These are phyloP conservation scores for Apogon talboti DNA, from an alignment of 2,797 vertebrate genomes.

Conservation along the genomic window DNA sequence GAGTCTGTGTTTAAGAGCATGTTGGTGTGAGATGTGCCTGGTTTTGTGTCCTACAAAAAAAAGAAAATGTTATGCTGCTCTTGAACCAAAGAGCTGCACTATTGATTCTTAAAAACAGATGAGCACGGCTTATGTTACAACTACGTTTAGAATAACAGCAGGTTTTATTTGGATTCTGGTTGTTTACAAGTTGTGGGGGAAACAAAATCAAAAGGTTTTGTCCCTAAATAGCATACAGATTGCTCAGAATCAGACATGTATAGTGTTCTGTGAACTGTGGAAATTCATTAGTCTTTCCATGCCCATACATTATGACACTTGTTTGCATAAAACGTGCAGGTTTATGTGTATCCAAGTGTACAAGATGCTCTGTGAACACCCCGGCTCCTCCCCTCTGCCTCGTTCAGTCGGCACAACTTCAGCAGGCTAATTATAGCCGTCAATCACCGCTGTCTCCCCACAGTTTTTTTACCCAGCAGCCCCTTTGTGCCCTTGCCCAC, in stretches of 20 bases:
- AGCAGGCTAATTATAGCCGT: constrained; percentile 78
- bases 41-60: constrained; percentile 8
- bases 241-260: background rate
- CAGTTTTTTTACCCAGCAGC: constrained; percentile 61
- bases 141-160: too few species aligned
- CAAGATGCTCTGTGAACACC: constrained; percentile 59
- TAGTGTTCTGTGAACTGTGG: background rate
- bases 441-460: constrained; percentile 75
- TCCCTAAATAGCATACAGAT: background rate
- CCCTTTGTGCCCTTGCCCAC: constrained; percentile 70
- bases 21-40: constrained; percentile 17
- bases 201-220: background rate
- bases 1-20: constrained; percentile 23
- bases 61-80: background rate
- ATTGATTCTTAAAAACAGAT: background rate
- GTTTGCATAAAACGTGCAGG: constrained; percentile 35
- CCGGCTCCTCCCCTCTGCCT: constrained; percentile 69
- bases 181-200: background rate
- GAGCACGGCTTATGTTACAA: background rate
- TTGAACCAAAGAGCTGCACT: background rate
- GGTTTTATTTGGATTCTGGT: background rate
- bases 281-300: constrained; percentile 12
- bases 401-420: constrained; percentile 68
- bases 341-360: constrained; percentile 51
- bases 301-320: constrained; percentile 18